Percentiles rank a stretch among this genome's conserved stretches.
Evolutionary conservation across 1,140 invertebrate genomes (phyloP).

Genomic region (Pentalonia nigronervosa): DNA sequence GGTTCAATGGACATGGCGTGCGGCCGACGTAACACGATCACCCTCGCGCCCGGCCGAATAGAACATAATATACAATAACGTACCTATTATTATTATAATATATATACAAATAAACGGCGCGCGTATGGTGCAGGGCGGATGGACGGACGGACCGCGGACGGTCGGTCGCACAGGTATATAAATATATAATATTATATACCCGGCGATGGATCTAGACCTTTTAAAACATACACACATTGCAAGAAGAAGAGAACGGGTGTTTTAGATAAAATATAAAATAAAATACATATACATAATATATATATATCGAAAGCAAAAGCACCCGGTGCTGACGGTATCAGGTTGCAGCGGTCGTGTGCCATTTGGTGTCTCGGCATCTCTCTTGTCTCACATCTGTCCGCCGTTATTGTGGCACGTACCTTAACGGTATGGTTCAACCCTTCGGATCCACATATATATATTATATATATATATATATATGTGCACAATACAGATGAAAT

Average conservation of each 20-base stretch:
- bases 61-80: neutral
- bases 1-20: neutral
- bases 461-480: neutral
- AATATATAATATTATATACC: conserved; percentile 6
- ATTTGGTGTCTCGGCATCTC: conserved; percentile 54
- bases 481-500: conserved; percentile 32
- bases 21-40: conserved; percentile 17
- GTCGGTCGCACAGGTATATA: conserved; percentile 39
- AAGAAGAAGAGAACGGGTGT: conserved; percentile 54
- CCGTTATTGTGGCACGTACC: conserved; percentile 50
- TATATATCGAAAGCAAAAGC: conserved; percentile 55
- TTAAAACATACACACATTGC: neutral
- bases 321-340: conserved; percentile 56
- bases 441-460: neutral
- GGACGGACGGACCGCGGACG: conserved; percentile 3
- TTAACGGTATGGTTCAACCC: conserved; percentile 53
- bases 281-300: conserved; percentile 9
- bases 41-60: neutral
- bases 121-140: neutral
- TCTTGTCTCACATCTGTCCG: conserved; percentile 57
- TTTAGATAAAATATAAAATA: conserved; percentile 43
- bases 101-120: conserved; percentile 37
- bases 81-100: neutral
- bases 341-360: conserved; percentile 58
- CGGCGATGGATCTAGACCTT: conserved; percentile 47